phyloP scores from a whole-genome alignment of 2,113 vertebrate species.

The Neolamprologus devosi region DNA sequence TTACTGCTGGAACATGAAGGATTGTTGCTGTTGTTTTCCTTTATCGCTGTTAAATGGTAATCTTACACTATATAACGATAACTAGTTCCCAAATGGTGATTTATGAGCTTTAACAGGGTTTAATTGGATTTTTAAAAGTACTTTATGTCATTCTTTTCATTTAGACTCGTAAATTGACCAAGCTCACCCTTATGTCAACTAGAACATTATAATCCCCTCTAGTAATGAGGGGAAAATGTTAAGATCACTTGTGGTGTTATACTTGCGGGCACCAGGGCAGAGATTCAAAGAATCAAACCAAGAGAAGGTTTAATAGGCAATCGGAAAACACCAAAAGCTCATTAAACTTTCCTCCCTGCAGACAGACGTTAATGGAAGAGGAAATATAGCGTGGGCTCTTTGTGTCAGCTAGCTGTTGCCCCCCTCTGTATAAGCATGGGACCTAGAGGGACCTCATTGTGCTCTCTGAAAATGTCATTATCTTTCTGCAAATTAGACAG shows the following conservation, averaged over 20 bases:
- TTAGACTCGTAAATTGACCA: not conserved
- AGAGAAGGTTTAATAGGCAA: not conserved
- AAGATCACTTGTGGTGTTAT: not conserved
- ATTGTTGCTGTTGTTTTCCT: not conserved
- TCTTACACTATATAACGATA: not conserved
- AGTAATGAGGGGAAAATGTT: not conserved
- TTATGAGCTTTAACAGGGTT: not conserved
- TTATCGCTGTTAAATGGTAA: not conserved
- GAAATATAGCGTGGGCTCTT: not conserved
- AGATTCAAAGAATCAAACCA: not conserved
- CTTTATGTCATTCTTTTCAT: not conserved
- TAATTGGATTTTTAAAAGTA: not conserved
- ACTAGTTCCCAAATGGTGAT: not conserved
- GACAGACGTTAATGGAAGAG: not conserved
- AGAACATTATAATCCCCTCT: not conserved
- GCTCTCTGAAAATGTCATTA: not conserved
- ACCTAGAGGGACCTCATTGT: not conserved
- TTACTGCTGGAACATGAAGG: not conserved
- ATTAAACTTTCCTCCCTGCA: not conserved
- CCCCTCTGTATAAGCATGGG: not conserved
- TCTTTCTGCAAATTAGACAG: not conserved
- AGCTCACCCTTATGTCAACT: not conserved
- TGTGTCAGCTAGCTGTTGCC: not conserved
- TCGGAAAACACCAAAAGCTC: slow-evolving; percentile 1
- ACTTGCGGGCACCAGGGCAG: not conserved